These are phyloP conservation scores for Cerastis rubricosa DNA, from an alignment of 2,888 invertebrate genomes.

Conservation along the genomic window DNA sequence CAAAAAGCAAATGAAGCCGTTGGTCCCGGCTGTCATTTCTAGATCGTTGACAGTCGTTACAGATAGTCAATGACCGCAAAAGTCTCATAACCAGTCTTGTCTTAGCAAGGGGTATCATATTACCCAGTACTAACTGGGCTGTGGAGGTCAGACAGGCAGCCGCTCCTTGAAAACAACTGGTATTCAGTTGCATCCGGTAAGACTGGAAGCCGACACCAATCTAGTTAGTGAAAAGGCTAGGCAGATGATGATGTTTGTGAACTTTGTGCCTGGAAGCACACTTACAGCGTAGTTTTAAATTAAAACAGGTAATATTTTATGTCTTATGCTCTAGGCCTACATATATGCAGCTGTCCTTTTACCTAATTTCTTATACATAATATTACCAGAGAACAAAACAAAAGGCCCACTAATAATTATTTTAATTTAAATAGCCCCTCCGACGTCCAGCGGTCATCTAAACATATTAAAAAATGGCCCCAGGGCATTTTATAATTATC, in stretches of 20 bases:
- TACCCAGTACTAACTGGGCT: not conserved
- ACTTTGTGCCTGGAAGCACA: not conserved
- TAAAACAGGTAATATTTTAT: not conserved
- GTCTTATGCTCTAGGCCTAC: not conserved
- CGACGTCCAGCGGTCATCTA: constrained; percentile 41
- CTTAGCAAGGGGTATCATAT: not conserved
- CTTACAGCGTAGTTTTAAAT: not conserved
- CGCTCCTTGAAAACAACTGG: not conserved
- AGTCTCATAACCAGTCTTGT: not conserved
- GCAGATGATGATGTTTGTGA: not conserved
- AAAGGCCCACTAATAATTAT: constrained; percentile 51
- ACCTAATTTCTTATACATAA: constrained; percentile 1
- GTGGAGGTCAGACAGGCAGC: not conserved
- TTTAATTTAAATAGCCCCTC: constrained; percentile 61
- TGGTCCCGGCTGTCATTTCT: not conserved
- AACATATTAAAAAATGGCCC: constrained; percentile 50
- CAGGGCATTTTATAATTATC: constrained; percentile 58
- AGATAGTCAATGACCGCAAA: not conserved
- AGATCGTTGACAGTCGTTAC: not conserved
- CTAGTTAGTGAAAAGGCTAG: not conserved
- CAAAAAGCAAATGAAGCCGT: not conserved
- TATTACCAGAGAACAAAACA: constrained; percentile 40
- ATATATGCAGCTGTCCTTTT: not conserved
- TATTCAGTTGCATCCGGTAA: not conserved
- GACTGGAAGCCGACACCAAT: not conserved